Percentiles rank a stretch among this genome's conserved stretches.
phyloP scores from a whole-genome alignment of 92 coral and sea anemone species.

The Metridium senile region DNA sequence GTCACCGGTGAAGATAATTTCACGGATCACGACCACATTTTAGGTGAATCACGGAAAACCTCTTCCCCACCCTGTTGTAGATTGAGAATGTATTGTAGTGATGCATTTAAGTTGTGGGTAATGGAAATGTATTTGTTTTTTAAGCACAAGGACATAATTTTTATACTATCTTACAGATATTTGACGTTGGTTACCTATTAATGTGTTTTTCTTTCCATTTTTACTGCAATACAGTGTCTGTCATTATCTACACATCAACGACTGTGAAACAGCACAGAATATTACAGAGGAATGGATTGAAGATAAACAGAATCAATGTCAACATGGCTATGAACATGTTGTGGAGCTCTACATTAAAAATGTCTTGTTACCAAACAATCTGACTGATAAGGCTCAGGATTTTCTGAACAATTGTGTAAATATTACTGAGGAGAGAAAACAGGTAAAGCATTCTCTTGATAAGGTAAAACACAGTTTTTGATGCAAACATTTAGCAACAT shows the following conservation, averaged over 20 bases:
- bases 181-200: too few relatives aligned
- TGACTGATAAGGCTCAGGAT: slow-evolving; percentile 21
- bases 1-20: too few relatives aligned
- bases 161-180: too few relatives aligned
- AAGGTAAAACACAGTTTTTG: too few relatives aligned
- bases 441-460: slow-evolving; percentile 18
- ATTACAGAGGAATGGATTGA: slow-evolving; percentile 59
- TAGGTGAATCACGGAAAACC: too few relatives aligned
- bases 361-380: slow-evolving; percentile 18
- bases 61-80: too few relatives aligned
- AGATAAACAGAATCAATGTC: slow-evolving; percentile 20
- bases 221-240: not conserved
- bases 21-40: too few relatives aligned
- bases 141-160: too few relatives aligned
- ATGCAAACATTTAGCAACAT: not conserved
- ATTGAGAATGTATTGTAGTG: too few relatives aligned
- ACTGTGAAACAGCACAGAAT: slow-evolving; percentile 19
- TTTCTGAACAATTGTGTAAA: not conserved
- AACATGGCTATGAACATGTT: slow-evolving; percentile 3
- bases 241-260: slow-evolving; percentile 35
- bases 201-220: not conserved
- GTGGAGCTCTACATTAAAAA: slow-evolving; percentile 20
- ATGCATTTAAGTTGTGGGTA: too few relatives aligned
- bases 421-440: slow-evolving; percentile 12
- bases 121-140: too few relatives aligned